Percentiles rank a stretch among this genome's conserved stretches.
Conservation (phyloP, 2,113 vertebrate species). For the Manacus vitellinus region DNA sequence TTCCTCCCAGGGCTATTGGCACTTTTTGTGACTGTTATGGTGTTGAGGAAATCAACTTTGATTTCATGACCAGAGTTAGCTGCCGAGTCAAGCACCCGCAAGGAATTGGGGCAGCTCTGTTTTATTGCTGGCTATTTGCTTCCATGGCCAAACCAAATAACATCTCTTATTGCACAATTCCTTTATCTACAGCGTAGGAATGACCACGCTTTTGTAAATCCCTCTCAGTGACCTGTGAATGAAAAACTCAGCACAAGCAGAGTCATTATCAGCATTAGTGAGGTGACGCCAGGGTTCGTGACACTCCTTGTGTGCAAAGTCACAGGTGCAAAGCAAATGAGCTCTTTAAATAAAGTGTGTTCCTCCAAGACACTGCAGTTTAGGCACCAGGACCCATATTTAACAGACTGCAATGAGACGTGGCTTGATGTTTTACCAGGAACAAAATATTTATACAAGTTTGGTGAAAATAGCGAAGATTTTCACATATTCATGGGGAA, state of each 20-base stretch:
- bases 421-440: background rate
- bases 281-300: background rate
- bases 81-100: fast-evolving
- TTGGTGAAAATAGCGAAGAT: conserved; percentile 18
- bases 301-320: background rate
- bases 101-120: background rate
- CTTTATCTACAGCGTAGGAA: background rate
- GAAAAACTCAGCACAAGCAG: background rate
- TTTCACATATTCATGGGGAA: conserved; percentile 45
- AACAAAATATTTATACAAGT: background rate
- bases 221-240: background rate
- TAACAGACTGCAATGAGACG: background rate
- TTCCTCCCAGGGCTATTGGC: background rate
- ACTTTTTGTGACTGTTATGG: background rate
- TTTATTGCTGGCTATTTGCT: background rate
- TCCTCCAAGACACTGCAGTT: background rate
- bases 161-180: background rate
- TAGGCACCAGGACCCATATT: background rate
- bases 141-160: background rate
- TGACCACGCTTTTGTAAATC: background rate
- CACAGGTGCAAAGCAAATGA: background rate
- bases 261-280: background rate
- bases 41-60: background rate
- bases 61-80: background rate
- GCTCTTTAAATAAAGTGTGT: background rate